These are phyloP conservation scores for Trimorus sp. DNA, from an alignment of 2,888 invertebrate species.

Conservation along the genomic window DNA sequence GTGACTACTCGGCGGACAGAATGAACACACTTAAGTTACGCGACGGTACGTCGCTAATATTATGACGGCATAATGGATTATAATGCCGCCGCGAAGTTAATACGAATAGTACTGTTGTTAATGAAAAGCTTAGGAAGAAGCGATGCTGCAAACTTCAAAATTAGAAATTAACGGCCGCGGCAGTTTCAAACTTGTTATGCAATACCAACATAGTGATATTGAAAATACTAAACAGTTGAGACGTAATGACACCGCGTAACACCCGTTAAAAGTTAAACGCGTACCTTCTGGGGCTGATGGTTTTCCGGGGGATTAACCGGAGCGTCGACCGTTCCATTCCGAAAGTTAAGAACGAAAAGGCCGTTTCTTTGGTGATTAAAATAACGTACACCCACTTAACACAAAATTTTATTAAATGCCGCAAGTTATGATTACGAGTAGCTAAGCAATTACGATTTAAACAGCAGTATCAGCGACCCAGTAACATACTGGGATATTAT, in stretches of 20 bases:
- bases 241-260: conserved; percentile 21
- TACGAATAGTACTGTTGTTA: conserved; percentile 31
- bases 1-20: not conserved
- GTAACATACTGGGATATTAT: too few relatives aligned
- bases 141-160: conserved; percentile 43
- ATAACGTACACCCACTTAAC: conserved; percentile 4
- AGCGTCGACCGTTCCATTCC: not conserved
- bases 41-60: conserved; percentile 4
- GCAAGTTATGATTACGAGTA: conserved; percentile 3
- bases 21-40: not conserved
- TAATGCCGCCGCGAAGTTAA: conserved; percentile 27
- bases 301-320: conserved; percentile 4
- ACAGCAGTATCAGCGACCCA: too few relatives aligned
- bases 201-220: conserved; percentile 36
- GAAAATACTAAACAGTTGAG: conserved; percentile 35
- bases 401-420: conserved; percentile 10
- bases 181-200: conserved; percentile 33
- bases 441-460: conserved; percentile 4
- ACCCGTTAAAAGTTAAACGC: conserved; percentile 5
- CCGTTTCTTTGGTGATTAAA: conserved; percentile 18
- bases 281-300: conserved; percentile 38
- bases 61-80: conserved; percentile 26
- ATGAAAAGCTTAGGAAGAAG: conserved; percentile 28
- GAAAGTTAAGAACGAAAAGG: conserved; percentile 9
- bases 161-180: conserved; percentile 42